A percentile compares a stretch with the other conserved stretches of the same genome.
These are phyloP conservation scores for Ommatoiulus sabulosus DNA, from an alignment of 2,888 invertebrate genomes.

Conservation along the genomic window DNA sequence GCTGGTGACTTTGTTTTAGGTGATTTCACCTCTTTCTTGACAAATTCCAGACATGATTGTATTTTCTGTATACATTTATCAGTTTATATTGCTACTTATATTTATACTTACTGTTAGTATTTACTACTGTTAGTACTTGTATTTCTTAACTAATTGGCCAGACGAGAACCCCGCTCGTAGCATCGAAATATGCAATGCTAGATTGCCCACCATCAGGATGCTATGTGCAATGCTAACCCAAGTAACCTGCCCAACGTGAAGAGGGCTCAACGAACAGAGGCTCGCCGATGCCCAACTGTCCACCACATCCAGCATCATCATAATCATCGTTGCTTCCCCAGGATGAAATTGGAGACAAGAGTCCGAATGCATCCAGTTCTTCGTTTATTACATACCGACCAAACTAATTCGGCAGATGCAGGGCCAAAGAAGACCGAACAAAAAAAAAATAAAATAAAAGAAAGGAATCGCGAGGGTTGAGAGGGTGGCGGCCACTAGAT, in stretches of 20 bases:
- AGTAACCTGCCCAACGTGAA: neutral
- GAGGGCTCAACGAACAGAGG: neutral
- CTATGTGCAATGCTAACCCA: neutral
- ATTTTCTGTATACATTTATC: too few species aligned
- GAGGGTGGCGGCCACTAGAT: slow-evolving; percentile 9
- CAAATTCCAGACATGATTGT: too few species aligned
- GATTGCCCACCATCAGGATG: neutral
- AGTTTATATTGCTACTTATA: too few species aligned
- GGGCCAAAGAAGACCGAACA: neutral
- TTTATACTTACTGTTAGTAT: too few species aligned
- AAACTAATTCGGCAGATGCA: slow-evolving; percentile 21
- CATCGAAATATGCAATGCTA: neutral
- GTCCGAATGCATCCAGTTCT: neutral
- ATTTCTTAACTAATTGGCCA: too few species aligned
- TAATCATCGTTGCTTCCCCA: slow-evolving; percentile 5
- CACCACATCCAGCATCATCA: slow-evolving; percentile 22
- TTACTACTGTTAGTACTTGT: too few species aligned
- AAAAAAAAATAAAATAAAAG: neutral
- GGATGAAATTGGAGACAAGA: slow-evolving; percentile 34
- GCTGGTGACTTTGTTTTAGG: too few species aligned
- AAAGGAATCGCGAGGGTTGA: neutral
- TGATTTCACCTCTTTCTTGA: too few species aligned
- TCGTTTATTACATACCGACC: slow-evolving; percentile 34
- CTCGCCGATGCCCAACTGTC: neutral
- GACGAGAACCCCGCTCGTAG: too few species aligned